A percentile compares a stretch with the other conserved stretches of the same genome.
Conservation (phyloP, 2,113 vertebrate species). For the Paramormyrops kingsleyae region DNA sequence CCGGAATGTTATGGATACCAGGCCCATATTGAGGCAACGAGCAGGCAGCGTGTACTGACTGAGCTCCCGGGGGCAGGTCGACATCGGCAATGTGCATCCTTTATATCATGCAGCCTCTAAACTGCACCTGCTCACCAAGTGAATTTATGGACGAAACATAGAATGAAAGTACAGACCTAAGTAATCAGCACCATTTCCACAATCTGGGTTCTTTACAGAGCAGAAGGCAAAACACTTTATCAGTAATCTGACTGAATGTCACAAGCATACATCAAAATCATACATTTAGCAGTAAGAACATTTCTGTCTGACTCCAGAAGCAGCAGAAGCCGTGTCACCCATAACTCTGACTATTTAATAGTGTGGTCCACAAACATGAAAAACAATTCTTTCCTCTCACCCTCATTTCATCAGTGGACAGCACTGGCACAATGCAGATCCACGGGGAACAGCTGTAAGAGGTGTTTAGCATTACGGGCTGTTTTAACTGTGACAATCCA, state of each 20-base stretch:
- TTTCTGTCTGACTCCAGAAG: neutral
- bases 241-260: neutral
- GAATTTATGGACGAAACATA: neutral
- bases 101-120: neutral
- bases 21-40: neutral
- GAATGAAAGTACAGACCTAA: neutral
- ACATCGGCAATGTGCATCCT: neutral
- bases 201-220: neutral
- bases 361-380: neutral
- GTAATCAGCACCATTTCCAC: neutral
- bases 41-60: neutral
- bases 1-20: slow-evolving; percentile 18
- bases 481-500: neutral
- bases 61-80: neutral
- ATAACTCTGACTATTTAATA: neutral
- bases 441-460: neutral
- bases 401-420: neutral
- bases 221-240: neutral
- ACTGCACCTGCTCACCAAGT: neutral
- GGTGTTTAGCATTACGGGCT: neutral
- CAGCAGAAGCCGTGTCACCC: neutral
- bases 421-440: neutral
- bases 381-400: neutral
- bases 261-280: neutral
- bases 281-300: neutral